phyloP scores from a whole-genome alignment of 2,797 vertebrate species.

The Microchirus variegatus region DNA sequence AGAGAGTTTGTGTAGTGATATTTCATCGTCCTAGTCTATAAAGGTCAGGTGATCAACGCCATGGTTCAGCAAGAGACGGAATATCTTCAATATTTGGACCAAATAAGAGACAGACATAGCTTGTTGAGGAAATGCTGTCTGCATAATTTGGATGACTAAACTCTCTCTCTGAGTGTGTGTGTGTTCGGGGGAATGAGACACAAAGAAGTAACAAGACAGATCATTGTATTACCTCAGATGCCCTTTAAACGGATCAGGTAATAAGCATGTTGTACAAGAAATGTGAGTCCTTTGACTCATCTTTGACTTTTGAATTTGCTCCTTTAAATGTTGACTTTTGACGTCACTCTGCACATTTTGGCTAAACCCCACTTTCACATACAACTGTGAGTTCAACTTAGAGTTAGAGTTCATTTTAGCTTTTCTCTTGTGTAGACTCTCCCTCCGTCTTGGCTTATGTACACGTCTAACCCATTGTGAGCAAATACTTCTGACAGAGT shows the following conservation, averaged over 20 bases:
- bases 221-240: slow-evolving; percentile 22
- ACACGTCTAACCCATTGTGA: no score
- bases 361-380: neutral
- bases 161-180: slow-evolving; percentile 25
- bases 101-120: slow-evolving; percentile 43
- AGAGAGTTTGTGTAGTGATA: neutral
- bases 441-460: no score
- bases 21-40: neutral
- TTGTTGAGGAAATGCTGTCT: slow-evolving; percentile 63
- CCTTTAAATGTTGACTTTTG: no score
- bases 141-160: slow-evolving; percentile 62
- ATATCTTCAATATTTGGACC: slow-evolving; percentile 12
- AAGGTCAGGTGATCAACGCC: slow-evolving; percentile 1
- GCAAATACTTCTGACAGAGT: no score
- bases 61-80: neutral
- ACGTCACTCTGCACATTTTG: neutral
- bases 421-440: no score
- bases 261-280: neutral
- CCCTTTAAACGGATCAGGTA: slow-evolving; percentile 11
- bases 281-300: no score
- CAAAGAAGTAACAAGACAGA: slow-evolving; percentile 41
- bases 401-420: no score
- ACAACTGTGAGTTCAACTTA: neutral
- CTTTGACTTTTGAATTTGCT: neutral
- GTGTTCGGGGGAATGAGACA: slow-evolving; percentile 48